Conservation (phyloP, 92 coral and sea anemone species). For the Siderastrea siderea region DNA sequence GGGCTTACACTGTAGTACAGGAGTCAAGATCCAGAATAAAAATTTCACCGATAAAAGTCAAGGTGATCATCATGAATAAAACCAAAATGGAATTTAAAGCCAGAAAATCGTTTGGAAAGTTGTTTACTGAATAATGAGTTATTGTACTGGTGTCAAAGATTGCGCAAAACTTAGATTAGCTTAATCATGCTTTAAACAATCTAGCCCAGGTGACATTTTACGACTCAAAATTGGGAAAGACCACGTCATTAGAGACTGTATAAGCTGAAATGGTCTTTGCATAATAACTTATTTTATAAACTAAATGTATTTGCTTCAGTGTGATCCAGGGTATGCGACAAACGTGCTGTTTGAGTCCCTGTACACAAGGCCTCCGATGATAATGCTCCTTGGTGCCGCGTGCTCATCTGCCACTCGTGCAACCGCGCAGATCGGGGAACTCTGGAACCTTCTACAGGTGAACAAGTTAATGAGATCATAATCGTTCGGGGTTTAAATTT, state of each 20-base stretch:
- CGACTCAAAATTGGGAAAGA: neutral
- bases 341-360: slow-evolving; percentile 73
- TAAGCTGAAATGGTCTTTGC: neutral
- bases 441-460: slow-evolving; percentile 82
- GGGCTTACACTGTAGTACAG: too few relatives aligned
- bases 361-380: slow-evolving; percentile 61
- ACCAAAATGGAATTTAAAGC: too few relatives aligned
- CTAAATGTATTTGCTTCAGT: slow-evolving; percentile 36
- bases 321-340: slow-evolving; percentile 73
- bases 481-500: too few relatives aligned
- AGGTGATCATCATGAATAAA: too few relatives aligned
- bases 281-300: neutral
- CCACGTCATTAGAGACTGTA: neutral
- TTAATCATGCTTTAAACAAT: too few relatives aligned
- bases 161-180: too few relatives aligned
- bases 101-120: too few relatives aligned
- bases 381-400: slow-evolving; percentile 79
- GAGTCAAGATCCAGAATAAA: too few relatives aligned
- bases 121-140: too few relatives aligned
- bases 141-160: too few relatives aligned
- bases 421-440: slow-evolving; percentile 64
- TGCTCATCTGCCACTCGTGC: slow-evolving; percentile 70
- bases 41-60: too few relatives aligned
- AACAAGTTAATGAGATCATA: neutral
- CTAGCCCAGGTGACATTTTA: neutral